Evolutionary conservation across 2,797 vertebrate genomes (phyloP).

Genomic region (Allobates femoralis): DNA sequence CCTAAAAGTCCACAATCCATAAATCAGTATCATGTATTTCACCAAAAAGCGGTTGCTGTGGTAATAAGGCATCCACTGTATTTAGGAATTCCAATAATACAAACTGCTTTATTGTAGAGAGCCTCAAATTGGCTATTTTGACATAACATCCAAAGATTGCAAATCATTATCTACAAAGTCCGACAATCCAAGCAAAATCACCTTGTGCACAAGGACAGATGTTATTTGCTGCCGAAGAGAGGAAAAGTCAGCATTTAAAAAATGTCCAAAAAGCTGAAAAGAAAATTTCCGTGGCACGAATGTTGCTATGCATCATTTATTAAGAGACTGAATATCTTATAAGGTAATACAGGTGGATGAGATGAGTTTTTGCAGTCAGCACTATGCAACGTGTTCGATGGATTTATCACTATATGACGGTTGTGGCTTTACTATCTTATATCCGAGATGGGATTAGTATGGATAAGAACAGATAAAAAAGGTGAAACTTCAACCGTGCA

Average conservation of each 20-base stretch:
- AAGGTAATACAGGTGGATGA: slow-evolving; percentile 28
- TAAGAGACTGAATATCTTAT: slow-evolving; percentile 53
- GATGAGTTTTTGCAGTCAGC: slow-evolving; percentile 40
- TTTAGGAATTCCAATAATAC: slow-evolving; percentile 32
- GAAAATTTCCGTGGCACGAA: slow-evolving; percentile 21
- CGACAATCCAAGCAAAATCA: slow-evolving; percentile 15
- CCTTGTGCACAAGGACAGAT: slow-evolving; percentile 43
- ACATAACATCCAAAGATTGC: background rate
- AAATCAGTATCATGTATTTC: slow-evolving; percentile 25
- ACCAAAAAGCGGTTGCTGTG: background rate
- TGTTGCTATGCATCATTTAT: slow-evolving; percentile 57
- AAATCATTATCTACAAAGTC: background rate
- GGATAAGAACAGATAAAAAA: slow-evolving; percentile 36
- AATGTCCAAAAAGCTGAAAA: slow-evolving; percentile 10
- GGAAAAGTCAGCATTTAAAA: slow-evolving; percentile 38
- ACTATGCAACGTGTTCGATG: slow-evolving; percentile 16
- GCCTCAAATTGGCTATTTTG: slow-evolving; percentile 11
- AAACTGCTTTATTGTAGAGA: slow-evolving; percentile 34
- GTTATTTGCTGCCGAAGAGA: background rate
- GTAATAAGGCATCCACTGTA: slow-evolving; percentile 18
- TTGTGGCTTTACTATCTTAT: slow-evolving; percentile 28
- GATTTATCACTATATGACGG: slow-evolving; percentile 42
- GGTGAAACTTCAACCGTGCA: slow-evolving; percentile 12
- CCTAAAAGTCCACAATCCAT: slow-evolving; percentile 52
- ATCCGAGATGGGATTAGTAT: slow-evolving; percentile 20